Evolutionary conservation across 2,113 vertebrate genomes (phyloP).

Genomic region (Microcebus tavaratra): DNA sequence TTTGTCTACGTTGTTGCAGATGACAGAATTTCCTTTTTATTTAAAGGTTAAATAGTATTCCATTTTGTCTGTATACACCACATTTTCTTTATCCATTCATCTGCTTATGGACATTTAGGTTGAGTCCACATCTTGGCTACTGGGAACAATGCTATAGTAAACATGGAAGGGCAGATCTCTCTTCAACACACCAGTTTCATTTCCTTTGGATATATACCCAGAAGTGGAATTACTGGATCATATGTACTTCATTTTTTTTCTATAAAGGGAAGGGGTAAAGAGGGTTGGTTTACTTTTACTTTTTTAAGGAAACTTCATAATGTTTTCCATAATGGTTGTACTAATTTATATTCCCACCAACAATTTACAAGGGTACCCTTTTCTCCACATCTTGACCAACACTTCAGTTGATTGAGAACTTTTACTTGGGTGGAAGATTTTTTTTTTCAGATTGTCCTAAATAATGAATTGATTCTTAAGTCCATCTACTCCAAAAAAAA

Average conservation of each 20-base stretch:
- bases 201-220: not conserved
- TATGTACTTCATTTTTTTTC: too few relatives aligned
- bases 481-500: not conserved
- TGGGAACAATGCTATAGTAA: not conserved
- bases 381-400: not conserved
- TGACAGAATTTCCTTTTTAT: not conserved
- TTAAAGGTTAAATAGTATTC: not conserved
- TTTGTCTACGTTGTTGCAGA: not conserved
- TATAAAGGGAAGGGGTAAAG: too few relatives aligned
- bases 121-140: not conserved
- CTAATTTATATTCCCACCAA: not conserved
- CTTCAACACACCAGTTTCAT: not conserved
- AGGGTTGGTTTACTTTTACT: not conserved
- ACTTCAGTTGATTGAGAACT: conserved; percentile 48
- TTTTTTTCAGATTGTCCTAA: conserved; percentile 1
- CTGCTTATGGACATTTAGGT: not conserved
- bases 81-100: not conserved
- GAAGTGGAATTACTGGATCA: not conserved
- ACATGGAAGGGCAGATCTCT: not conserved
- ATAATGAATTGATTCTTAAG: not conserved
- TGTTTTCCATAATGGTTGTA: not conserved
- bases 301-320: not conserved
- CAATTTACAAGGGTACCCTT: not conserved
- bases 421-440: not conserved
- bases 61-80: not conserved